Conservation (phyloP, 1,140 invertebrate genomes). For the Papilio glaucus region DNA sequence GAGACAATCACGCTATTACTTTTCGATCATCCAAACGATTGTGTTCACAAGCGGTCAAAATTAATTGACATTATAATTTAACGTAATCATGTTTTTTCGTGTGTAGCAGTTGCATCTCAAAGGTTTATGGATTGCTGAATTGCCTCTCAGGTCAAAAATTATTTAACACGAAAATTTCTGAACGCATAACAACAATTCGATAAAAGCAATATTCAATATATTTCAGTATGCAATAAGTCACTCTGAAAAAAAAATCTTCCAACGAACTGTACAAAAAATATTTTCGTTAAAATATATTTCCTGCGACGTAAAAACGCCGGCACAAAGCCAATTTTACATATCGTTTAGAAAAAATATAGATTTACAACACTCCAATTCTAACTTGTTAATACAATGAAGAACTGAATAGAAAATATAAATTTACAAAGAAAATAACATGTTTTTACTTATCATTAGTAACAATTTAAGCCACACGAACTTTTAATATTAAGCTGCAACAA, state of each 20-base stretch:
- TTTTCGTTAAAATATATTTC: not conserved
- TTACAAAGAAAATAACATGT: too few species aligned
- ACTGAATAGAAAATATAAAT: not conserved
- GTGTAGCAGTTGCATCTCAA: not conserved
- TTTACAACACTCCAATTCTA: not conserved
- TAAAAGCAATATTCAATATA: conserved; percentile 1
- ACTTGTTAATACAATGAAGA: not conserved
- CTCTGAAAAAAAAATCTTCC: not conserved
- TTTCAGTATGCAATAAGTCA: not conserved
- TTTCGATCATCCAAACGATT: not conserved
- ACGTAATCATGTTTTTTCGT: not conserved
- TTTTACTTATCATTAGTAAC: too few species aligned
- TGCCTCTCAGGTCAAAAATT: too few species aligned
- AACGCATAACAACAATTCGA: not conserved
- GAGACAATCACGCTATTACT: not conserved
- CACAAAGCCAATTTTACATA: not conserved
- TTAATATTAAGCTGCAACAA: too few species aligned
- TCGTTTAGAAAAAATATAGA: not conserved
- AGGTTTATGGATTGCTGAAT: not conserved
- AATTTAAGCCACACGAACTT: too few species aligned
- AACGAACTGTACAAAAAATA: not conserved
- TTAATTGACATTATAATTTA: not conserved
- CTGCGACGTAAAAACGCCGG: not conserved
- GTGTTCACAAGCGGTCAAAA: not conserved
- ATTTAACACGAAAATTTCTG: not conserved